phyloP scores from a whole-genome alignment of 2,888 invertebrate genomes.

The Cylindroiulus punctatus region DNA sequence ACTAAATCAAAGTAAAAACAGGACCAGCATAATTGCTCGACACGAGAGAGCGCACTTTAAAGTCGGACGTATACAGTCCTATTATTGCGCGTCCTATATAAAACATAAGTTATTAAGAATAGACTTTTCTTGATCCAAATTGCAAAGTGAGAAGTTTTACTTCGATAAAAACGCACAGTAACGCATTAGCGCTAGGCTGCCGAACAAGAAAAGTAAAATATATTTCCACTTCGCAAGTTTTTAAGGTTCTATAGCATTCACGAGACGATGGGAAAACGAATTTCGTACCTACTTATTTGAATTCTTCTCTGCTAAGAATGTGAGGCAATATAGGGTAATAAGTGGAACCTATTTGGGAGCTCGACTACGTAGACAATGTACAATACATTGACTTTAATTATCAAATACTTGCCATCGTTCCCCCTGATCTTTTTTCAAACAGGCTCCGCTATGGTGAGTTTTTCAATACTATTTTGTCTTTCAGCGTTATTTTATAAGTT shows the following conservation, averaged over 20 bases:
- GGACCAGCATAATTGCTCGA: not conserved
- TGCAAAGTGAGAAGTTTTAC: conserved; percentile 34
- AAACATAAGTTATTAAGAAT: conserved; percentile 38
- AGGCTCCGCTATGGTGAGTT: not conserved
- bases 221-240: not conserved
- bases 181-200: conserved; percentile 23
- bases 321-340: conserved; percentile 12
- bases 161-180: conserved; percentile 11
- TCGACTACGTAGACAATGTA: not conserved
- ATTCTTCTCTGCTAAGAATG: conserved; percentile 22
- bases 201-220: conserved; percentile 38
- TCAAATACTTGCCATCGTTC: not conserved
- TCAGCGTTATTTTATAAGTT: not conserved
- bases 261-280: conserved; percentile 37
- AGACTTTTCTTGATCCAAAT: conserved; percentile 27
- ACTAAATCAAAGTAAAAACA: not conserved
- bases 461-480: not conserved
- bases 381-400: conserved; percentile 14
- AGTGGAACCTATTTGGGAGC: not conserved
- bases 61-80: not conserved
- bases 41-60: not conserved
- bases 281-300: conserved; percentile 9
- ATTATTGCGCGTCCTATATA: conserved; percentile 31
- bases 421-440: not conserved
- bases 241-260: not conserved